Conservation (phyloP, 2,113 vertebrate genomes). For the Dicrurus megarhynchus region DNA sequence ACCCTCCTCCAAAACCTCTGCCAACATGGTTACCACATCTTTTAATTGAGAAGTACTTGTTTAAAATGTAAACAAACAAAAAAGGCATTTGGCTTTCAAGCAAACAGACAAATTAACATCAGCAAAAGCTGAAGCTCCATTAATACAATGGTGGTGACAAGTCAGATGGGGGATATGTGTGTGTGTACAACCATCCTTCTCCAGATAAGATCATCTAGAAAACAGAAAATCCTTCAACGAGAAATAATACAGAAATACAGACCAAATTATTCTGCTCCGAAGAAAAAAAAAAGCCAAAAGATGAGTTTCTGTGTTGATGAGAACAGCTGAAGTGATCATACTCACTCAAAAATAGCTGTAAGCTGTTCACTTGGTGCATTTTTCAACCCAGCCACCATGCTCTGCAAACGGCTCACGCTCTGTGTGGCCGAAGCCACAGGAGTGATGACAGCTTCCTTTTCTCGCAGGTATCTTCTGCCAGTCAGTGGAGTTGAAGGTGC, state of each 20-base stretch:
- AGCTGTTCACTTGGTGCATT: conserved; percentile 87
- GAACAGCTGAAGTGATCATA: background rate
- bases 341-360: conserved; percentile 83
- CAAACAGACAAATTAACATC: background rate
- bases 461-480: conserved; percentile 89
- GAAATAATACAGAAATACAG: background rate
- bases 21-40: background rate
- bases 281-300: background rate
- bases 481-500: conserved; percentile 95
- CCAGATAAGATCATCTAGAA: background rate
- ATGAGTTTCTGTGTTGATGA: too few species aligned
- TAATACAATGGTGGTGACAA: background rate
- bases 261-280: background rate
- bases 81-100: background rate
- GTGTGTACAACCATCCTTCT: background rate
- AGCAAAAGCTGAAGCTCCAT: background rate
- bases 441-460: conserved; percentile 88
- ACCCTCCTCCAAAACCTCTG: background rate
- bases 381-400: conserved; percentile 86
- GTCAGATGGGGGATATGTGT: rapidly evolving
- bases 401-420: conserved; percentile 90
- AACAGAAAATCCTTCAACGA: background rate
- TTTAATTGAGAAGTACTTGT: background rate
- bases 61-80: background rate
- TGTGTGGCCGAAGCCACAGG: conserved; percentile 95